Base-by-base conservation (phyloP, 2,888 invertebrate genomes). In the Eupithecia inturbata region DNA sequence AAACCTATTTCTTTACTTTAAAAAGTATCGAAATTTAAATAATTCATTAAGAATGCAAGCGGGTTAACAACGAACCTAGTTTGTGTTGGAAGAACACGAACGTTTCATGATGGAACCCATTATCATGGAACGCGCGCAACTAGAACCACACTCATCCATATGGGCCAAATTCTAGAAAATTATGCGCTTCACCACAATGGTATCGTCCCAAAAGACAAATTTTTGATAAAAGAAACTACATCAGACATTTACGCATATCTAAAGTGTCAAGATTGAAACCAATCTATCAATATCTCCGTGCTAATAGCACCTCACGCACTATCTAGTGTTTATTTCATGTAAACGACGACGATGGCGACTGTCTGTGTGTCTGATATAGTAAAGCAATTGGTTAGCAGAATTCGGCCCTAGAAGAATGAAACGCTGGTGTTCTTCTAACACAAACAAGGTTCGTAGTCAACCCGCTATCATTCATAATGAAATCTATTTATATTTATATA, bases 401-500 rank as follows among this genome's bases (percentile, higher is more conserved):
- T 36, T 6, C 36, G 36, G 36, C 9, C 9, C 36, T 9, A 10
- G 31, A 31, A 45, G 19, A 45, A 49, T n/a, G 0, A n/a, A 49
- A 49, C 49, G 2, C n/a, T 53, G 49, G 49, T 53, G 6, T 22
- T 53, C 49, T 53, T 53, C 49, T 3, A 53, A 53, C 22, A n/a
- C 22, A 10, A 22, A 53, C 19, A 9, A 22, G 10, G 3, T 10
- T 53, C 10, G 22, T 22, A 22, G 22, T 10, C 10, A 53, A 22
- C 49, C 49, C 49, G 22, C 49, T 22, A 6, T 3, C n/a, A 22
- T 22, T 49, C n/a, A 22, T 16, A 53, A 53, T 22, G 0, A 53
- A 22, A 22, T 53, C n/a, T 53, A 22, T 53, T 53, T 71, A 69
- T 66, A 71, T 74, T 81, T 70, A 80, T 72, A 72, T 71, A 76